phyloP scores from a whole-genome alignment of 2,888 invertebrate genomes.

The Perdita meconis region DNA sequence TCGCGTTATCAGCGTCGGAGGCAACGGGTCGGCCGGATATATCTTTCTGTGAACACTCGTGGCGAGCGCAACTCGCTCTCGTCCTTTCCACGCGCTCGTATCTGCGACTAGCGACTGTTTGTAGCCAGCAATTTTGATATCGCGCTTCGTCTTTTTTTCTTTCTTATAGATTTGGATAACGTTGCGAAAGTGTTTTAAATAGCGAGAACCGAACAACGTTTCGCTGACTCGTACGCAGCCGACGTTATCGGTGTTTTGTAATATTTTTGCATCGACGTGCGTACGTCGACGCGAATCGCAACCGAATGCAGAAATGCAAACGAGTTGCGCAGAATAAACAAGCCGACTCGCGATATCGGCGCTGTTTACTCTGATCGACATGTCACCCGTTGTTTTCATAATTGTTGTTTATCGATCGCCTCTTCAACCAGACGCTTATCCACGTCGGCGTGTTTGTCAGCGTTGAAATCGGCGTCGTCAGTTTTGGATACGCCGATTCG shows the following conservation, averaged over 20 bases:
- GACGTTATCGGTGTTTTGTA: conserved; percentile 2
- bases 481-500: background rate
- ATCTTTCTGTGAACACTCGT: conserved; percentile 4
- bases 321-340: background rate
- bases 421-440: conserved; percentile 4
- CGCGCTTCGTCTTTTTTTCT: too few relatives aligned
- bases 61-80: background rate
- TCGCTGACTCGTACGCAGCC: background rate
- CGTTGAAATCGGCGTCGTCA: background rate
- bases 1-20: conserved; percentile 56
- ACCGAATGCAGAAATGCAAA: background rate
- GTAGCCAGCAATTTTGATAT: too few relatives aligned
- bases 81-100: too few relatives aligned
- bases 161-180: too few relatives aligned
- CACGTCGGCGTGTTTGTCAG: conserved; percentile 12
- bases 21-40: conserved; percentile 47
- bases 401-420: conserved; percentile 27
- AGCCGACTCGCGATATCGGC: background rate
- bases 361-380: background rate
- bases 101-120: too few relatives aligned
- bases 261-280: background rate
- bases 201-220: background rate
- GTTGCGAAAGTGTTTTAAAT: background rate
- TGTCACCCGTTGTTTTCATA: conserved; percentile 22
- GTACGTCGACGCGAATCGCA: background rate